Conservation (phyloP, 2,797 vertebrate genomes). For the Cyclopterus lumpus region DNA sequence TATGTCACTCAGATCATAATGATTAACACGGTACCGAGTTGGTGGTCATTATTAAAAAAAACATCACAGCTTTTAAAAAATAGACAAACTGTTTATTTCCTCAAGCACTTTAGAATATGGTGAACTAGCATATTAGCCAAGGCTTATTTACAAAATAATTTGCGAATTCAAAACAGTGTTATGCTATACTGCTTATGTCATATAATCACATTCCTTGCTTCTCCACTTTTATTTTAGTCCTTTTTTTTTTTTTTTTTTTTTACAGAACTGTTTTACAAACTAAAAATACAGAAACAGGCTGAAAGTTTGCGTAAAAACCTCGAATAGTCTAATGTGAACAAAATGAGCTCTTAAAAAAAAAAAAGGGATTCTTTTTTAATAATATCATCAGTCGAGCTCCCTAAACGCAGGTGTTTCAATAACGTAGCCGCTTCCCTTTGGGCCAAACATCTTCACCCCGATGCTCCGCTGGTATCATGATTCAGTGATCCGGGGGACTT, state of each 20-base stretch:
- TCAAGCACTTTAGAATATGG: background rate
- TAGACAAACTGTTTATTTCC: background rate
- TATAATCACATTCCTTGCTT: background rate
- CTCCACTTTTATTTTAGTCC: background rate
- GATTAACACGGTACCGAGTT: background rate
- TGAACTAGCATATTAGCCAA: background rate
- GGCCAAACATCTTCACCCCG: conserved; percentile 49
- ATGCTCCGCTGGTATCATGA: conserved; percentile 42
- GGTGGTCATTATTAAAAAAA: background rate
- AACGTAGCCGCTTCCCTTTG: conserved; percentile 18
- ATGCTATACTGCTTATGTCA: background rate
- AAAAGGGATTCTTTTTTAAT: background rate
- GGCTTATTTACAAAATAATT: background rate
- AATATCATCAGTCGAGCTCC: background rate
- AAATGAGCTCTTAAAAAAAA: background rate
- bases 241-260: background rate
- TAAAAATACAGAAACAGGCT: background rate
- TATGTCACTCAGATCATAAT: background rate
- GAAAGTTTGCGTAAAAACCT: background rate
- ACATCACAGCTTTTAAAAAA: background rate
- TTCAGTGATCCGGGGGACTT: conserved; percentile 53
- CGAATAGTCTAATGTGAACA: background rate
- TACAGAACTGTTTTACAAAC: background rate
- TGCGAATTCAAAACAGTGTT: background rate
- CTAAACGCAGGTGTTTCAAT: conserved; percentile 50